These are phyloP conservation scores for Thaumatotibia leucotreta DNA, from an alignment of 1,140 invertebrate genomes.

Conservation along the genomic window DNA sequence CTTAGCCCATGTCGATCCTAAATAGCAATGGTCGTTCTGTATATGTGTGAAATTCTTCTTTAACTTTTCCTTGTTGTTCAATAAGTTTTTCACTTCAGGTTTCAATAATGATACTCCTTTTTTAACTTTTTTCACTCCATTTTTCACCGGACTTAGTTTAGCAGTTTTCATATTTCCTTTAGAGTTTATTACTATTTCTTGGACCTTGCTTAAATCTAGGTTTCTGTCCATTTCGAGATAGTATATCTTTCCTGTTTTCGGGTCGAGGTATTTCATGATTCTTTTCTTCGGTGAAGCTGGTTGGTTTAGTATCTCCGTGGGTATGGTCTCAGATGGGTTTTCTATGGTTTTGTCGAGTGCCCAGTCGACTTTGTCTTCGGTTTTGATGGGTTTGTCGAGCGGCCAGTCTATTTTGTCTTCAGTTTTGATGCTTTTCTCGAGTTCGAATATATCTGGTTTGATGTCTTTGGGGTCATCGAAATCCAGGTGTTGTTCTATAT, in stretches of 20 bases:
- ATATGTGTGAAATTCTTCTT: slow-evolving; percentile 39
- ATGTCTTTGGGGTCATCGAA: slow-evolving; percentile 7
- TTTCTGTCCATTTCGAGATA: slow-evolving; percentile 64
- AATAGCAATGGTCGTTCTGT: slow-evolving; percentile 66
- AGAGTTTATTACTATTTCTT: slow-evolving; percentile 61
- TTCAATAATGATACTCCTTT: slow-evolving; percentile 45
- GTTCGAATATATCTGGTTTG: slow-evolving; percentile 2
- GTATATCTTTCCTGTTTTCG: slow-evolving; percentile 61
- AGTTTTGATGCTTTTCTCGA: neutral
- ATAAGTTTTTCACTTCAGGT: slow-evolving; percentile 41
- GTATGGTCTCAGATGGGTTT: slow-evolving; percentile 21
- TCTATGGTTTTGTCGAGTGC: neutral
- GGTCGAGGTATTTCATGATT: slow-evolving; percentile 68
- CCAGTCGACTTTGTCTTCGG: neutral
- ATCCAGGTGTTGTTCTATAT: slow-evolving; percentile 11
- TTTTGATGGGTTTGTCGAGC: no score
- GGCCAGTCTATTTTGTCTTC: no score
- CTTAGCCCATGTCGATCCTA: slow-evolving; percentile 19
- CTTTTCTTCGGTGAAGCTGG: slow-evolving; percentile 37
- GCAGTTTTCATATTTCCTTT: slow-evolving; percentile 36
- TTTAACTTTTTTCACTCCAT: slow-evolving; percentile 40
- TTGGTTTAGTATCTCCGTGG: slow-evolving; percentile 32
- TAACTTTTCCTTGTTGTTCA: slow-evolving; percentile 20
- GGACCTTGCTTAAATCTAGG: slow-evolving; percentile 53
- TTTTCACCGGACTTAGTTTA: slow-evolving; percentile 57